These are phyloP conservation scores for Polydrusus cervinus DNA, from an alignment of 2,888 invertebrate genomes.

Conservation along the genomic window DNA sequence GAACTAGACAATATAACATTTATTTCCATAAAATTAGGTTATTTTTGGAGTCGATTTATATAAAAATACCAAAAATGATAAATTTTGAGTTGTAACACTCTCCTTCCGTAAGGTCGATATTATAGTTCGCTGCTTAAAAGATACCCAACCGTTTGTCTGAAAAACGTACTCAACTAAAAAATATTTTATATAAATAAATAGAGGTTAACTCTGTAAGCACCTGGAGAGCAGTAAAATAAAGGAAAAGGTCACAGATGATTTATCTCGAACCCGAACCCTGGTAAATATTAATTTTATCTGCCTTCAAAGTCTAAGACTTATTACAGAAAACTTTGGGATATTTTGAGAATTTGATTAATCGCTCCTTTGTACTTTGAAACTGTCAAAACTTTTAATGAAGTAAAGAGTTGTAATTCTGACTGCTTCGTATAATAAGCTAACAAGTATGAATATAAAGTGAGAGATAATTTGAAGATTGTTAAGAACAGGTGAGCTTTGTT, in stretches of 20 bases:
- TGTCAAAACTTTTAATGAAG: constrained; percentile 18
- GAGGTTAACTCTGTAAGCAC: constrained; percentile 3
- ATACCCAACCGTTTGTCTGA: no score
- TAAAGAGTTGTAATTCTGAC: constrained; percentile 14
- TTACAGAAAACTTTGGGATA: constrained; percentile 2
- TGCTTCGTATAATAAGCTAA: constrained; percentile 11
- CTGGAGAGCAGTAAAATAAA: constrained; percentile 9
- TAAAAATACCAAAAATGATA: no score
- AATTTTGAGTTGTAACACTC: no score
- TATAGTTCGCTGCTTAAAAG: no score
- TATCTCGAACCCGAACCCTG: background rate
- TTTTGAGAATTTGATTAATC: constrained; percentile 21
- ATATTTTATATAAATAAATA: constrained; percentile 4
- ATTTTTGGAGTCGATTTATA: no score
- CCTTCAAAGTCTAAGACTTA: background rate
- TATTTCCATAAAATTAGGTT: no score
- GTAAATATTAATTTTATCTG: constrained; percentile 23
- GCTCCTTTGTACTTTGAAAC: constrained; percentile 12
- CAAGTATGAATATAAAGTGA: background rate
- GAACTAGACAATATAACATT: no score
- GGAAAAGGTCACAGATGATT: constrained; percentile 13
- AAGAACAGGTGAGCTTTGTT: background rate
- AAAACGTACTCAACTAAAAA: background rate
- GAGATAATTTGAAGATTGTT: constrained; percentile 1
- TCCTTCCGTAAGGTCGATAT: no score